phyloP scores from a whole-genome alignment of 2,797 vertebrate species.

The Hephaestus fuliginosus region DNA sequence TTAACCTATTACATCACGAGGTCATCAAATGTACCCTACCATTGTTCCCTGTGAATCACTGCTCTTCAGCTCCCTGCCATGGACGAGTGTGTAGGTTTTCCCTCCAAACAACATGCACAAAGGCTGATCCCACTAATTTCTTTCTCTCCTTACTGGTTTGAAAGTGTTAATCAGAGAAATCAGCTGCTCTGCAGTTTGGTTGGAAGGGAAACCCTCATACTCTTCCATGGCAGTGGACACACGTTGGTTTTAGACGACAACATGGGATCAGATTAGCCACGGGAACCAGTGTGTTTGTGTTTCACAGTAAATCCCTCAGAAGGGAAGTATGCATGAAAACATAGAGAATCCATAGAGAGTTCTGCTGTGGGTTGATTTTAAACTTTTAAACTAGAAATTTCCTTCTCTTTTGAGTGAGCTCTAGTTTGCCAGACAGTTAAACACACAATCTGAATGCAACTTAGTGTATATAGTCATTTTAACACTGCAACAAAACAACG shows the following conservation, averaged over 20 bases:
- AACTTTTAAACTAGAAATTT: neutral
- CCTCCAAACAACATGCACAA: conserved; percentile 21
- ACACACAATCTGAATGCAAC: neutral
- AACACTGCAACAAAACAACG: neutral
- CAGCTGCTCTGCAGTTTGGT: conserved; percentile 8
- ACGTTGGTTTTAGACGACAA: neutral
- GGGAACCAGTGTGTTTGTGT: conserved; percentile 15
- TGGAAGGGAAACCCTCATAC: conserved; percentile 1
- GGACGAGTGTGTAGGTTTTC: neutral
- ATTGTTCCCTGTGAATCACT: neutral
- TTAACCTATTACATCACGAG: neutral
- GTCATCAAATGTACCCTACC: conserved; percentile 12
- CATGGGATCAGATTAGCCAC: conserved; percentile 16
- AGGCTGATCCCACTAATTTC: conserved; percentile 26
- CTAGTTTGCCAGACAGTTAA: neutral
- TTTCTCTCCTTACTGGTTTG: conserved; percentile 17
- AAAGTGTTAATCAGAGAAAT: conserved; percentile 47
- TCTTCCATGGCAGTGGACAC: conserved; percentile 19
- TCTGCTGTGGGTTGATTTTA: neutral
- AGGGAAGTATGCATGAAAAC: conserved; percentile 18
- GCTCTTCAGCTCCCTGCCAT: conserved; percentile 11
- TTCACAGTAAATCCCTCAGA: conserved; percentile 12
- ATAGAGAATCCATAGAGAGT: neutral
- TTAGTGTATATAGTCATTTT: neutral
- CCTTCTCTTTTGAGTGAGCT: neutral